phyloP scores from a whole-genome alignment of 2,113 vertebrate species.

The Leptocoma aspasia region DNA sequence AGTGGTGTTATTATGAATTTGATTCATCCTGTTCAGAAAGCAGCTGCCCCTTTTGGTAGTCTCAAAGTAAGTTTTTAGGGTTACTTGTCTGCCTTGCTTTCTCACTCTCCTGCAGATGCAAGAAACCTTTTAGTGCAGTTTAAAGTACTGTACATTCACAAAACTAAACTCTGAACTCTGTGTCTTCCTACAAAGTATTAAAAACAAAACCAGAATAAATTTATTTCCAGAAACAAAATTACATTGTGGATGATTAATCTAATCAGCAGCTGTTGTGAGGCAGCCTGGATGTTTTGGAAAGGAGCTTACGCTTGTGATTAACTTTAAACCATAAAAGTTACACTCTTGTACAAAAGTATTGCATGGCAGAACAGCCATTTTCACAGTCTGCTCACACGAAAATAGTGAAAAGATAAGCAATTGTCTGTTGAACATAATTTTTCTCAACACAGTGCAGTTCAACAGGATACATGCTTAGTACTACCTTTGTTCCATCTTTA shows the following conservation, averaged over 20 bases:
- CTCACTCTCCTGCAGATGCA: neutral
- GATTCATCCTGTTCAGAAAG: neutral
- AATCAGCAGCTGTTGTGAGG: slow-evolving; percentile 20
- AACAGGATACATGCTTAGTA: neutral
- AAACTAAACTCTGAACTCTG: neutral
- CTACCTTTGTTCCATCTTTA: slow-evolving; percentile 43
- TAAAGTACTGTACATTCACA: slow-evolving; percentile 50
- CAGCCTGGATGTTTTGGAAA: slow-evolving; percentile 17
- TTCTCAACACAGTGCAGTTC: slow-evolving; percentile 56
- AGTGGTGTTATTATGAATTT: neutral
- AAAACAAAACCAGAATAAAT: neutral
- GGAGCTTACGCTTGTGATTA: neutral
- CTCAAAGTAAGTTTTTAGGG: neutral
- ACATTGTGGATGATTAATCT: neutral
- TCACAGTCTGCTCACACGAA: slow-evolving; percentile 62
- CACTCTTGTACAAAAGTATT: slow-evolving; percentile 37
- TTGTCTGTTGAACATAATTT: slow-evolving; percentile 30
- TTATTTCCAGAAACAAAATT: slow-evolving; percentile 4
- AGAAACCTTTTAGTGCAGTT: neutral
- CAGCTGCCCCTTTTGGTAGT: slow-evolving; percentile 7
- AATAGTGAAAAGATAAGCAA: slow-evolving; percentile 45
- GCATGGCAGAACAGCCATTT: slow-evolving; percentile 45
- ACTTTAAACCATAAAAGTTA: neutral
- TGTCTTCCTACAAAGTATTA: slow-evolving; percentile 22
- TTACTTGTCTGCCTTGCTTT: slow-evolving; percentile 12